Conservation (phyloP, 2,888 invertebrate genomes). For the Eupithecia vulgata region DNA sequence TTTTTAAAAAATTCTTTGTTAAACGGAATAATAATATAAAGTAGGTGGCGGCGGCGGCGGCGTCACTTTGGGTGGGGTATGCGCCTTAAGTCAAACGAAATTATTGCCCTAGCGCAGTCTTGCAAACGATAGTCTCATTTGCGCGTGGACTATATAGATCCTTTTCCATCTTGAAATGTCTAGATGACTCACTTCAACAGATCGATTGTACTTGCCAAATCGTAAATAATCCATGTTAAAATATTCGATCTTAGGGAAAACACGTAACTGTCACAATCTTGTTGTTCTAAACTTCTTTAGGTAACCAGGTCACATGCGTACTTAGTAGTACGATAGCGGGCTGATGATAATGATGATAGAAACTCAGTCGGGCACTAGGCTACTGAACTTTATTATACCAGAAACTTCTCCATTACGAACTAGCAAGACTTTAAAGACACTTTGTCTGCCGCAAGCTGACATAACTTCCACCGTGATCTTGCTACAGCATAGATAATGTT, state of each 20-base stretch:
- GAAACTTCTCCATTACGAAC: conserved; percentile 54
- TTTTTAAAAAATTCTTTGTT: too few relatives aligned
- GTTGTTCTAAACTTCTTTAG: not conserved
- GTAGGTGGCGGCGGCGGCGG: too few relatives aligned
- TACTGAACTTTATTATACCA: conserved; percentile 48
- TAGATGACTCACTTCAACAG: not conserved
- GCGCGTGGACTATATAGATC: not conserved
- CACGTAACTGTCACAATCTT: not conserved
- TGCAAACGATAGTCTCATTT: not conserved
- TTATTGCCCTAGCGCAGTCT: not conserved
- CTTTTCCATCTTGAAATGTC: not conserved
- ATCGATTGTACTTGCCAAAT: not conserved
- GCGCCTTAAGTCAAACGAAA: not conserved
- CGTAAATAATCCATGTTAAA: not conserved
- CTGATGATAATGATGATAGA: not conserved
- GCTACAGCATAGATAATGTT: conserved; percentile 33
- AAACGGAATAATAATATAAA: too few relatives aligned
- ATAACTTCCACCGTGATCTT: conserved; percentile 50
- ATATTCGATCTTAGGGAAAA: too few relatives aligned
- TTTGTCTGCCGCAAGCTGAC: conserved; percentile 55
- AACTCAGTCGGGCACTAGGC: not conserved
- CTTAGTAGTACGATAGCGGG: not conserved
- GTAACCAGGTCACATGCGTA: not conserved
- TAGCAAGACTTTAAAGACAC: conserved; percentile 48
- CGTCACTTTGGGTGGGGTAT: too few relatives aligned